Base-by-base conservation (phyloP, 2,888 invertebrate genomes). In the Papilio demoleus region DNA sequence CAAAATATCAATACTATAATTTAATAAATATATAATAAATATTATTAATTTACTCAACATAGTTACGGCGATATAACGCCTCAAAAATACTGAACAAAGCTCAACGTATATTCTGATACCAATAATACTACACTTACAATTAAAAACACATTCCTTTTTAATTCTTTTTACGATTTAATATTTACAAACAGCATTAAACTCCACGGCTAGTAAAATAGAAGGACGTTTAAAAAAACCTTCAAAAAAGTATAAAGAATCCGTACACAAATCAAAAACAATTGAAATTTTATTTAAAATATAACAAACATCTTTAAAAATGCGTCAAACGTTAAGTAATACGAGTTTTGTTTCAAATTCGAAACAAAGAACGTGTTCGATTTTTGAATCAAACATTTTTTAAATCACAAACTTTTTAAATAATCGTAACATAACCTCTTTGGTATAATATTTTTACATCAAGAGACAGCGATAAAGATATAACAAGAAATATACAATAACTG, bases 11-110 rank as follows among this genome's bases (percentile, higher is more conserved):
- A 88, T 88, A 85, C 86, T 86, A 81, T 87, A 82, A 81, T 89
- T 88, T 89, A 88, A 87, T 88, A 81, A 87, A 88, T 88, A 87
- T 87, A 40, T 84, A 87, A 85, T 82, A 83, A 81, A 80, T 82
- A 81, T 69, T 56, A 81, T 85, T 79, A 78, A 80, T 80, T 79
- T 81, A 81, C 81, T 81, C 83, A 82, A 81, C 81, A 83, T 80
- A 77, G 81, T 79, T 78, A 78, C 78, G 65, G 60, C 68, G 65
- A 45, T 53, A 60, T 60, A 68, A 78, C 81, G 80, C 81, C 81
- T 79, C 79, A 81, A 84, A 81, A 83, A 88, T 84, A 86, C 84
- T 79, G 81, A 85, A 85, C 82, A 81, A 88, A 88, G 88, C 88
- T 87, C 85, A 86, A 87, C 84, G 76, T 79, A 78, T 77, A 80